Evolutionary conservation across 1,140 invertebrate species (phyloP).

Genomic region (Myzus persicae): DNA sequence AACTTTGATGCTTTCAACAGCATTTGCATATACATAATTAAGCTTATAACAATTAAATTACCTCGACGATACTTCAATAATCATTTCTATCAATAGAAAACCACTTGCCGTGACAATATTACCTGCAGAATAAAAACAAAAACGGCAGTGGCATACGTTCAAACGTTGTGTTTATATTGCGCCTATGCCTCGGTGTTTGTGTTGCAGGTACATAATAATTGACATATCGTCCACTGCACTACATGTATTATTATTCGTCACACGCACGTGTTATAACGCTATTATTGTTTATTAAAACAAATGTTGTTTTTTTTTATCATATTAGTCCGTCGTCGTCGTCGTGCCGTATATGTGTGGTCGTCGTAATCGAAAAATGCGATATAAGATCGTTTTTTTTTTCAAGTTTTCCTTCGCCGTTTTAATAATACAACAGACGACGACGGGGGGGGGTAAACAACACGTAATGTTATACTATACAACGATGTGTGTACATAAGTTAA

Average conservation of each 20-base stretch:
- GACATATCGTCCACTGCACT: neutral
- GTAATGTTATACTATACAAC: neutral
- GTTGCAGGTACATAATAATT: neutral
- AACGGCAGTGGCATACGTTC: neutral
- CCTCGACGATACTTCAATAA: neutral
- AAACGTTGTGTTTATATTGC: neutral
- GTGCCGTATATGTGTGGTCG: constrained; percentile 15
- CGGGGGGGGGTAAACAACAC: neutral
- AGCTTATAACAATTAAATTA: neutral
- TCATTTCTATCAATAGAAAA: neutral
- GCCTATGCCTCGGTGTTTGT: neutral
- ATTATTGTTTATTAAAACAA: neutral
- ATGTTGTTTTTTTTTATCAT: neutral
- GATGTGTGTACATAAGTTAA: neutral
- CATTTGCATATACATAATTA: too few relatives aligned
- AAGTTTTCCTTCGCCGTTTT: neutral
- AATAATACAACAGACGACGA: constrained; percentile 42
- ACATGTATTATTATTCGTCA: neutral
- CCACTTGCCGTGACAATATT: neutral
- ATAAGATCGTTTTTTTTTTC: neutral
- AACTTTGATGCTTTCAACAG: neutral
- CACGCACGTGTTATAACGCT: neutral
- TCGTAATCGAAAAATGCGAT: neutral
- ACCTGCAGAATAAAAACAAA: neutral
- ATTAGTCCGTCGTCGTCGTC: constrained; percentile 39